Evolutionary conservation across 2,888 invertebrate genomes (phyloP).

Genomic region (Andrena hattorfiana): DNA sequence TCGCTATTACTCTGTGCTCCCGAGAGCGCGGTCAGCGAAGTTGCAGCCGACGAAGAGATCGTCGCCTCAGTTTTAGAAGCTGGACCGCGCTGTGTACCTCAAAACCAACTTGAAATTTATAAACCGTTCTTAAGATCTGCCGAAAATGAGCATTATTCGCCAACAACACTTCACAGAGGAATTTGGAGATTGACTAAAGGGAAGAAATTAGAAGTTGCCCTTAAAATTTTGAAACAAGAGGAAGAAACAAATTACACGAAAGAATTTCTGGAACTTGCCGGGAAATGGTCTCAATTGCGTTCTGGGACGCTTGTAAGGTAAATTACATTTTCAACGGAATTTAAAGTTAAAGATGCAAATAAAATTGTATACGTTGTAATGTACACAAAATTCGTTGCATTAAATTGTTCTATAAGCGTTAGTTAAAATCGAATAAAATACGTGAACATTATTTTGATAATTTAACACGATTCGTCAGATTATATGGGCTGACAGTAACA

Average conservation of each 20-base stretch:
- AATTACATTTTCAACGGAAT: slow-evolving; percentile 11
- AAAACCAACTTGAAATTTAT: slow-evolving; percentile 89
- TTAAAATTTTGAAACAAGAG: slow-evolving; percentile 91
- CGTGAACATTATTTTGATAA: slow-evolving; percentile 17
- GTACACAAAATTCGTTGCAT: too few relatives aligned
- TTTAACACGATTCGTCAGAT: slow-evolving; percentile 77
- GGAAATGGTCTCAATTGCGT: slow-evolving; percentile 92
- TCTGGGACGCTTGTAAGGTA: slow-evolving; percentile 90
- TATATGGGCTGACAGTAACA: slow-evolving; percentile 92
- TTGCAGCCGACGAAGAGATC: slow-evolving; percentile 86
- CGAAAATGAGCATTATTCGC: slow-evolving; percentile 68
- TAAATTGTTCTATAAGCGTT: too few relatives aligned
- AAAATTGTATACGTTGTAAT: too few relatives aligned
- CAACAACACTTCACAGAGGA: slow-evolving; percentile 87
- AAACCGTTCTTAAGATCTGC: slow-evolving; percentile 86
- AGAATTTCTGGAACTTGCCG: slow-evolving; percentile 92
- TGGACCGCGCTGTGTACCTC: slow-evolving; percentile 89
- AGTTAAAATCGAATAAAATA: background rate
- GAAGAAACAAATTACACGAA: slow-evolving; percentile 84
- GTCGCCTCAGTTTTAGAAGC: slow-evolving; percentile 83
- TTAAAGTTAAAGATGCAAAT: background rate
- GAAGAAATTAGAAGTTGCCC: slow-evolving; percentile 91
- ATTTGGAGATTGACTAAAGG: slow-evolving; percentile 92
- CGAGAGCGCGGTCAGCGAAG: slow-evolving; percentile 87
- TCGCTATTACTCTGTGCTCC: slow-evolving; percentile 89